Conservation (phyloP, 2,888 invertebrate genomes). For the Drosophila mimica region DNA sequence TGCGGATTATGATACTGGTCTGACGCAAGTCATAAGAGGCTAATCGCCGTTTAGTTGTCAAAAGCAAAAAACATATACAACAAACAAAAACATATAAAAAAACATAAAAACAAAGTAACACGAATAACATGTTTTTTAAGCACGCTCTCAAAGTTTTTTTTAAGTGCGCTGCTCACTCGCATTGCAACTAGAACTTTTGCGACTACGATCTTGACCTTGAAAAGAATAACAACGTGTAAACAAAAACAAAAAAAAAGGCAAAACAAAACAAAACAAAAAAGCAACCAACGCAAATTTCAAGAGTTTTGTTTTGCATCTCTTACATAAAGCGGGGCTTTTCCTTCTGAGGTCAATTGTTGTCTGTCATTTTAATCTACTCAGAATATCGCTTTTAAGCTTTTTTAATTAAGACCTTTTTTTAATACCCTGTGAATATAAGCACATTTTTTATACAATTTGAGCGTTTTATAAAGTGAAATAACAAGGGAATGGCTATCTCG, state of each 20-base stretch:
- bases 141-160: background rate
- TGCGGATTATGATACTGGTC: constrained; percentile 51
- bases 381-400: background rate
- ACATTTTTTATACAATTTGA: background rate
- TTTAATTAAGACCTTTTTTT: background rate
- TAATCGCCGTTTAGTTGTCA: constrained; percentile 23
- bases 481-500: background rate
- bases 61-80: background rate
- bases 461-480: background rate
- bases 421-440: background rate
- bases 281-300: background rate
- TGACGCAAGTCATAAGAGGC: constrained; percentile 66
- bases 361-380: background rate
- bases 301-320: background rate
- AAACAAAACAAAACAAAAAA: background rate
- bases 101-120: background rate
- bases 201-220: background rate
- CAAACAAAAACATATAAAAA: background rate
- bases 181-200: background rate
- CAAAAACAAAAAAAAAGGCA: background rate
- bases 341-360: background rate
- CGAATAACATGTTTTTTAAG: background rate
- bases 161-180: background rate
- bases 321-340: background rate
- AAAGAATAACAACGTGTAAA: background rate